Evolutionary conservation across 1,140 invertebrate species (phyloP).

Genomic region (Melanaphis sacchari): DNA sequence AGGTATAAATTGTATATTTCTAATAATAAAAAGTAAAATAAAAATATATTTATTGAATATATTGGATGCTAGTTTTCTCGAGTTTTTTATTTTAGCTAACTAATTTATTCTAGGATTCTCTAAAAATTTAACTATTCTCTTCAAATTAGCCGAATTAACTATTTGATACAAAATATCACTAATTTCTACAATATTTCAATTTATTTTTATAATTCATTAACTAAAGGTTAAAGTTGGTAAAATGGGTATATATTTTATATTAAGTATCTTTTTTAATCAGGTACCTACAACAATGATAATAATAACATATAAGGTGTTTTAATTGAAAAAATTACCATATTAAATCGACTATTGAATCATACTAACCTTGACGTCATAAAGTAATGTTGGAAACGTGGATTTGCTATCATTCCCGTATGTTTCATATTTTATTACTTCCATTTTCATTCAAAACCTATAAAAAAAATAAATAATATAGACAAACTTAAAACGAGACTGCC

Average conservation of each 20-base stretch:
- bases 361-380: not conserved
- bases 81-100: not conserved
- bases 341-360: not conserved
- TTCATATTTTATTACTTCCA: not conserved
- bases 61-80: not conserved
- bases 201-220: too few species aligned
- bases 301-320: not conserved
- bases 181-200: too few species aligned
- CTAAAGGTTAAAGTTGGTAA: not conserved
- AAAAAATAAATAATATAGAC: too few species aligned
- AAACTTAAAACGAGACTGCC: too few species aligned
- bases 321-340: not conserved
- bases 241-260: not conserved
- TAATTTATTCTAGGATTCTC: not conserved
- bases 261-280: not conserved
- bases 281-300: not conserved
- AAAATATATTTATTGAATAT: not conserved
- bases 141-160: too few species aligned
- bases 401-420: not conserved
- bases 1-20: too few species aligned
- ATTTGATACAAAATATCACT: too few species aligned
- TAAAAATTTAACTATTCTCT: too few species aligned
- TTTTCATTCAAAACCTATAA: not conserved
- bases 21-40: too few species aligned
- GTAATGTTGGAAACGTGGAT: not conserved